Base-by-base conservation (phyloP, 2,797 vertebrate species). In the Toxotes lorentzi region DNA sequence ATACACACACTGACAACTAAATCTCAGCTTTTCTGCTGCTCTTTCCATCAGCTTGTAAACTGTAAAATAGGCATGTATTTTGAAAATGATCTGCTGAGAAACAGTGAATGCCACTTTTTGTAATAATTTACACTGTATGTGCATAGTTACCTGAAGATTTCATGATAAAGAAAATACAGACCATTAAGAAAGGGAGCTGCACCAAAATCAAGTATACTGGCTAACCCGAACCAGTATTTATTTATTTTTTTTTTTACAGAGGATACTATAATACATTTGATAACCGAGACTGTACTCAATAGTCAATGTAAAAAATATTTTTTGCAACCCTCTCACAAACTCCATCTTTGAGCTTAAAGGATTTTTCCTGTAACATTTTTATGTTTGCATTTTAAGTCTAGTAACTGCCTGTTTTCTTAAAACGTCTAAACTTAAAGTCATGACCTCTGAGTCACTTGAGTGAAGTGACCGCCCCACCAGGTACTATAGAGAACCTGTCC, bases 401-500 rank as follows among this genome's bases (percentile, higher is more conserved):
- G n/a, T 43, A 73, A 71, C 24, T 5, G 34, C 64, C 4, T 34
- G 21, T n/a, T 66, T 7, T 19, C 5, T 40, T 48, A 1, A 1
- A 61, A 66, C 23, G 21, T 48, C 35, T 58, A 27, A 41, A 51
- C 54, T 21, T 53, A 30, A 19, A 7, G 4, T 58, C 40, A 70
- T 19, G 23, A 50, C 24, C 30, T 60, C 17, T 66, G 19, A 27
- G 38, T 93, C 82, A 93, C 73, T 73, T 88, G 32, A 43, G 78
- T 40, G 81, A 84, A 34, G 77, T 24, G 8, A 84, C 43, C 0
- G 79, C 70, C 5, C 90, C 93, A 71, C 89, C 84, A 19, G 94
- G 93, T 14, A 93, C 82, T 59, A 89, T 57, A 24, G 93, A 92
- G 73, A 92, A 91, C 45, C 80, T 85, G 76, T 94, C 93, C 38